Evolutionary conservation across 2,797 vertebrate species (phyloP).

Genomic region (Alosa sapidissima): DNA sequence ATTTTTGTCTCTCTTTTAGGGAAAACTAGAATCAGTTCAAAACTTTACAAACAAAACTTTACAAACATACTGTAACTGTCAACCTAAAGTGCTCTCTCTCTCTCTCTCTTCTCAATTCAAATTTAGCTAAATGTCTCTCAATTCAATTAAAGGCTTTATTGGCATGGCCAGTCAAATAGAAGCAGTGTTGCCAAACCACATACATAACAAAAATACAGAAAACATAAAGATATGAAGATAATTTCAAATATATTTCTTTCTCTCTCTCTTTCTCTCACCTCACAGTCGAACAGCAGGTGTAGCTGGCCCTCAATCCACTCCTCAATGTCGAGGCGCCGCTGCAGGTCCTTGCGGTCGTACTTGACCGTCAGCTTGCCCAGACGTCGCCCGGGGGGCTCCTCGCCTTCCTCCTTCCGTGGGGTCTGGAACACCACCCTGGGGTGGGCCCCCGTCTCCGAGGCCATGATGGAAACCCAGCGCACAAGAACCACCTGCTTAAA

Average conservation of each 20-base stretch:
- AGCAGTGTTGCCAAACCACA: no score
- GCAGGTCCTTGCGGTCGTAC: conserved; percentile 89
- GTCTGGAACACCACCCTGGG: conserved; percentile 84
- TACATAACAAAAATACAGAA: no score
- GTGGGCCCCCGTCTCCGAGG: conserved; percentile 51
- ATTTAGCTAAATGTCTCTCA: no score
- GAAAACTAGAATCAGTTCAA: not conserved
- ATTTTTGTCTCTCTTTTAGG: not conserved
- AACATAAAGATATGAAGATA: no score
- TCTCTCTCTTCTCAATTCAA: conserved; percentile 65
- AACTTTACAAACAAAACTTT: not conserved
- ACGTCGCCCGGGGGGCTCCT: conserved; percentile 74
- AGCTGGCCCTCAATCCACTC: conserved; percentile 89
- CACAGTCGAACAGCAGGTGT: conserved; percentile 88
- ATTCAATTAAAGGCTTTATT: no score
- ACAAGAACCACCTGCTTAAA: not conserved
- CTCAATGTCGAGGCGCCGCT: conserved; percentile 89
- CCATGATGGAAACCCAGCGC: not conserved
- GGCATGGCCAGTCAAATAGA: no score
- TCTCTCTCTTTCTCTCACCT: conserved; percentile 64
- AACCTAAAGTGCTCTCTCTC: conserved; percentile 33
- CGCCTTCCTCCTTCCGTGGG: conserved; percentile 63
- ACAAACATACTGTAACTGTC: not conserved
- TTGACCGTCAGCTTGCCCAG: conserved; percentile 89
- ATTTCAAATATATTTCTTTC: no score